Evolutionary conservation across 2,888 invertebrate species (phyloP).

Genomic region (Erannis defoliaria): DNA sequence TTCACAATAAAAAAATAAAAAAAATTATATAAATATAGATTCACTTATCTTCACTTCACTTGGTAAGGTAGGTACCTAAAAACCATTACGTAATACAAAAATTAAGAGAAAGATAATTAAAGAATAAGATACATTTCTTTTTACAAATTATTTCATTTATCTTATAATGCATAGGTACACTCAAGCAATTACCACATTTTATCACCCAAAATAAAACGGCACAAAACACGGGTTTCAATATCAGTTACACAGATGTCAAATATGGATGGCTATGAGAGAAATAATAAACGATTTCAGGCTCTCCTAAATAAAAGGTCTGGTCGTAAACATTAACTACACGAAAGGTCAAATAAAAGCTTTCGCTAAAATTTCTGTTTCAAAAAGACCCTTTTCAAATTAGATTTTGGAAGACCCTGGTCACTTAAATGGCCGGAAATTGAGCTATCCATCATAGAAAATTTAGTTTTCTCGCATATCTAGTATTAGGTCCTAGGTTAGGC

Average conservation of each 20-base stretch:
- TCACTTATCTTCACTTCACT: no score
- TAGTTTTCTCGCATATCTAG: conserved; percentile 33
- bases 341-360: conserved; percentile 41
- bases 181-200: conserved; percentile 28
- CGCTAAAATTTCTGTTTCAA: conserved; percentile 39
- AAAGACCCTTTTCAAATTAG: conserved; percentile 50
- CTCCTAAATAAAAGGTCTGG: conserved; percentile 38
- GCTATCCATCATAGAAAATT: conserved; percentile 47
- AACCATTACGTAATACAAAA: neutral
- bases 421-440: conserved; percentile 49
- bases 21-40: no score
- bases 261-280: conserved; percentile 32
- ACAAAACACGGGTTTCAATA: conserved; percentile 33
- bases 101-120: neutral
- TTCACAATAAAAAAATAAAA: no score
- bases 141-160: neutral
- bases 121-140: neutral
- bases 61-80: no score
- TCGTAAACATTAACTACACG: conserved; percentile 41
- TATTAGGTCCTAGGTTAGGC: neutral
- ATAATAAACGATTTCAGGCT: conserved; percentile 36
- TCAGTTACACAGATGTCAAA: conserved; percentile 44
- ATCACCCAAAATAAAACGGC: conserved; percentile 37
- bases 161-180: neutral
- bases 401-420: conserved; percentile 49